Conservation (phyloP, 1,140 invertebrate species). For the Portunus trituberculatus region DNA sequence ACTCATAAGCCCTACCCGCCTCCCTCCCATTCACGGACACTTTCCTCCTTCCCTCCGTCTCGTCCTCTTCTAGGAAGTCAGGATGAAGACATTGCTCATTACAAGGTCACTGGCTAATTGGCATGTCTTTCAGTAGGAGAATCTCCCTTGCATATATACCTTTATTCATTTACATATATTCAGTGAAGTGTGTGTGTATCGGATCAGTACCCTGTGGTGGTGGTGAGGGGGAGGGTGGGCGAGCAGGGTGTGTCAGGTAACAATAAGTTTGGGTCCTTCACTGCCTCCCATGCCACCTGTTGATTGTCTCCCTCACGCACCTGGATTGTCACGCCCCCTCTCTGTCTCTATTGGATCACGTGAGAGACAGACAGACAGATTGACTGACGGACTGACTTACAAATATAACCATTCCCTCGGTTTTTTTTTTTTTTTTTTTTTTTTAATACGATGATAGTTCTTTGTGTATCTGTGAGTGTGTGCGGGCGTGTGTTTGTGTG, state of each 20-base stretch:
- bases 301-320: neutral
- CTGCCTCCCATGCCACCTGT: conserved; percentile 5
- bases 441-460: no score
- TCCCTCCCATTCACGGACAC: neutral
- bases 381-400: no score
- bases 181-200: neutral
- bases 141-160: neutral
- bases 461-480: no score
- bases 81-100: neutral
- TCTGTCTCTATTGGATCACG: neutral
- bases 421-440: no score
- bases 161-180: neutral
- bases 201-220: neutral
- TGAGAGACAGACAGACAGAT: neutral
- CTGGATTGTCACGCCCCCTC: neutral
- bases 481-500: no score
- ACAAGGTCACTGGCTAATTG: neutral
- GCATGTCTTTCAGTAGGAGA: neutral
- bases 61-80: neutral
- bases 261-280: neutral
- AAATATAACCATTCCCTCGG: no score
- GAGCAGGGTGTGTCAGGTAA: conserved; percentile 9
- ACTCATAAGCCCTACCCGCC: neutral
- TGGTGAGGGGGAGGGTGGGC: neutral
- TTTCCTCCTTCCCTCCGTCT: neutral